These are phyloP conservation scores for Holothuria leucospilota DNA, from an alignment of 53 echinoderm and acorn worm species.

Conservation along the genomic window DNA sequence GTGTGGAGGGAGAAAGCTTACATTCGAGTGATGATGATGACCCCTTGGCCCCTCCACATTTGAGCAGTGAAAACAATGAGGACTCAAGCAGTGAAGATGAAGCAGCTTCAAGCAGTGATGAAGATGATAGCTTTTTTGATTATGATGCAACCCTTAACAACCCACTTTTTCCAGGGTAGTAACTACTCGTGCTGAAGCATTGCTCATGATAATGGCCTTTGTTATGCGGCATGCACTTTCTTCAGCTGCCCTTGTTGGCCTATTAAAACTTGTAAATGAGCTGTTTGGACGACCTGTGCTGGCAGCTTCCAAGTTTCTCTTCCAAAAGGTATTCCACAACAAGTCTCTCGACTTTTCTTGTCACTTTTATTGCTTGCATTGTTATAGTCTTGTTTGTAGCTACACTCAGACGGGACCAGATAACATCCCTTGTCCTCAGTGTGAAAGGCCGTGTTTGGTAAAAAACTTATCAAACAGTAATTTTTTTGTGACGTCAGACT, in stretches of 20 bases:
- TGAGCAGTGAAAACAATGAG: not conserved
- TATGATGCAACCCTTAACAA: conserved; percentile 44
- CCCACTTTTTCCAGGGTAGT: conserved; percentile 16
- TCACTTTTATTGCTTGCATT: conserved; percentile 14
- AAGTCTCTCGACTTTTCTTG: not conserved
- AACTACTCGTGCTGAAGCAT: conserved; percentile 44
- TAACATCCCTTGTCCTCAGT: too few species aligned
- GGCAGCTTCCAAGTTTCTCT: too few species aligned
- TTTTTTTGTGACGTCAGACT: not conserved
- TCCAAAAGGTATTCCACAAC: too few species aligned
- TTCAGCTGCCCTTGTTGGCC: conserved; percentile 35
- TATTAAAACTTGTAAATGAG: not conserved
- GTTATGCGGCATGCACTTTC: conserved; percentile 55
- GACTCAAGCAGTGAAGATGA: conserved; percentile 5
- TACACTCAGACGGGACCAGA: too few species aligned
- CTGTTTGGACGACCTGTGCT: too few species aligned
- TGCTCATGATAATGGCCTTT: conserved; percentile 63
- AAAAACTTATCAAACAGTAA: not conserved
- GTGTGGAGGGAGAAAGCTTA: conserved; percentile 1
- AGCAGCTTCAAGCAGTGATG: conserved; percentile 38
- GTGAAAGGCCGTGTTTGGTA: not conserved
- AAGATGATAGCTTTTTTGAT: conserved; percentile 12
- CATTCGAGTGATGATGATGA: conserved; percentile 25
- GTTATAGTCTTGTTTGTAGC: too few species aligned
- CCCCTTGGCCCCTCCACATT: not conserved